Percentiles rank a stretch among this genome's conserved stretches.
Evolutionary conservation across 2,113 vertebrate species (phyloP).

Genomic region (Notarius quadriscutis): DNA sequence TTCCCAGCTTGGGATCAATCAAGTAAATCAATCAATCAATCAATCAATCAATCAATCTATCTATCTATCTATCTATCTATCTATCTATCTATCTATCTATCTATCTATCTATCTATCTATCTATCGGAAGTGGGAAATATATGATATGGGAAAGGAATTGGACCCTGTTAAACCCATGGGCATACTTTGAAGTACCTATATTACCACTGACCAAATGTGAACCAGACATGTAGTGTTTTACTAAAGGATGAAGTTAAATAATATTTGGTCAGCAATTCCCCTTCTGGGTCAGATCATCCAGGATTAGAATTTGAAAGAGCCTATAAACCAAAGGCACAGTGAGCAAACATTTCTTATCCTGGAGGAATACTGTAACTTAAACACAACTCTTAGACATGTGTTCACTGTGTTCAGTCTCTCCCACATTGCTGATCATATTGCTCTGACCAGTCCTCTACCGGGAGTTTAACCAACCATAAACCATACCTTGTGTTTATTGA

Average conservation of each 20-base stretch:
- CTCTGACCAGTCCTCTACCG: neutral
- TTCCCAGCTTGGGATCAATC: no score
- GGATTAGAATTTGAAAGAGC: neutral
- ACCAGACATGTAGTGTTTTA: neutral
- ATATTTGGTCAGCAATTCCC: neutral
- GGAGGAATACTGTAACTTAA: neutral
- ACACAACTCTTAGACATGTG: neutral
- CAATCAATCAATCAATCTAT: no score
- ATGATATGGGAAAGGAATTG: neutral
- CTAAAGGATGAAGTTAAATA: neutral
- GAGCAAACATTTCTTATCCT: neutral
- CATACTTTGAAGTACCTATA: neutral
- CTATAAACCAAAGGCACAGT: neutral
- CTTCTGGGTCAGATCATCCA: neutral
- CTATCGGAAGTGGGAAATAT: neutral
- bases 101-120: no score
- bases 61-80: no score
- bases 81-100: no score
- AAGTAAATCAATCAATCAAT: no score
- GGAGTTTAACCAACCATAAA: no score
- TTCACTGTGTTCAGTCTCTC: neutral
- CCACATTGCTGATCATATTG: neutral
- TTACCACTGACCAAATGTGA: neutral
- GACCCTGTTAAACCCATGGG: neutral
- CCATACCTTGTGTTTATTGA: no score